Evolutionary conservation across 1,140 invertebrate genomes (phyloP).

Genomic region (honey bee (Apis mellifera)): Amel_HAv3.1 CM009934.2:11738501-11739000

Average conservation of each 20-base stretch:
- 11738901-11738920: no score
- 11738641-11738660: constrained; percentile 39
- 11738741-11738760: constrained; percentile 20
- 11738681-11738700: constrained; percentile 37
- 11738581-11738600: constrained; percentile 39
- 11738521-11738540: background rate
- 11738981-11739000: constrained; percentile 53
- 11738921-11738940: no score
- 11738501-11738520: constrained; percentile 1
- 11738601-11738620: constrained; percentile 42
- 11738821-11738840: no score
- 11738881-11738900: background rate
- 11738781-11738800: no score
- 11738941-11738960: constrained; percentile 48
- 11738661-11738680: constrained; percentile 38
- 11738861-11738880: constrained; percentile 10
- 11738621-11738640: constrained; percentile 54
- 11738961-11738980: constrained; percentile 52
- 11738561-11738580: background rate
- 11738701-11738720: constrained; percentile 48
- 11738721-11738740: constrained; percentile 9
- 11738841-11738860: no score
- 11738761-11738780: constrained; percentile 27
- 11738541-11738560: background rate
- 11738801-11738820: no score